A percentile compares a stretch with the other conserved stretches of the same genome.
Evolutionary conservation across 2,888 invertebrate species (phyloP).

Genomic region (Tachystola acroxantha): DNA sequence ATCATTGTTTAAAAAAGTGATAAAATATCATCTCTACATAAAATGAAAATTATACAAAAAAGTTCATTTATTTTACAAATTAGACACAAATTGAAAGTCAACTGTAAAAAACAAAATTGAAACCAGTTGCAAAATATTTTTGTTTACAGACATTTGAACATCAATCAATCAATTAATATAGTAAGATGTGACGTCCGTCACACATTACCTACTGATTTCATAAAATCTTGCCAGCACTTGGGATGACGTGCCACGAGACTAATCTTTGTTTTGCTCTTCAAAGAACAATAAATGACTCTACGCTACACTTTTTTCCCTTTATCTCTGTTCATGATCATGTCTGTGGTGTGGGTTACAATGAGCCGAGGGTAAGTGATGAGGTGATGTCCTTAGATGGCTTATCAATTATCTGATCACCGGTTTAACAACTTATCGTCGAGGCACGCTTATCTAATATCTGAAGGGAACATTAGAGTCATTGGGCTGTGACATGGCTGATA

Average conservation of each 20-base stretch:
- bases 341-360: constrained; percentile 55
- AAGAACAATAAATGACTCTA: constrained; percentile 21
- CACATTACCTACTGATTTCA: too few species aligned
- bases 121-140: too few species aligned
- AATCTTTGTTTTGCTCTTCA: not conserved
- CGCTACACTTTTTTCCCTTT: constrained; percentile 34
- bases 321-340: constrained; percentile 46
- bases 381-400: constrained; percentile 20
- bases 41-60: too few species aligned
- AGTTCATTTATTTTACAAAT: too few species aligned
- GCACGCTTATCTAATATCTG: constrained; percentile 41
- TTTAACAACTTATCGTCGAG: constrained; percentile 39
- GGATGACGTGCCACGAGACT: not conserved
- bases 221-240: too few species aligned
- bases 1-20: too few species aligned
- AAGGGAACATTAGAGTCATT: constrained; percentile 43
- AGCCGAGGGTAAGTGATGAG: constrained; percentile 19
- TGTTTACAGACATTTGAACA: too few species aligned
- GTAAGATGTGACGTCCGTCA: too few species aligned
- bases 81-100: too few species aligned
- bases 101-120: too few species aligned
- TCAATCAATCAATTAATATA: too few species aligned
- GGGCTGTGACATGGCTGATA: constrained; percentile 23
- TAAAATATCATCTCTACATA: too few species aligned
- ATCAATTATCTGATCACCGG: constrained; percentile 17